Percentiles rank a stretch among this genome's conserved stretches.
Conservation (phyloP, 2,888 invertebrate genomes). For the Parasteatoda lunata region DNA sequence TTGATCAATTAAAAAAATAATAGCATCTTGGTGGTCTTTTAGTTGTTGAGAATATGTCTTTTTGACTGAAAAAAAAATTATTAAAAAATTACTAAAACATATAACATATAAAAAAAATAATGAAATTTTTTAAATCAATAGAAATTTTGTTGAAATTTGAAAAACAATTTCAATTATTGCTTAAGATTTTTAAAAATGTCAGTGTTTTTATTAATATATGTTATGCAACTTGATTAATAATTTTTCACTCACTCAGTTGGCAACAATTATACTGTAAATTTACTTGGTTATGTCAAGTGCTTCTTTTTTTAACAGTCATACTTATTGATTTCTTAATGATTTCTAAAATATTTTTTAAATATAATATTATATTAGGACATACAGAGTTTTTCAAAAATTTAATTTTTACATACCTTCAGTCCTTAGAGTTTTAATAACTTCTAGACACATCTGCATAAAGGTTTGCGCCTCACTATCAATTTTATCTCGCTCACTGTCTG, state of each 20-base stretch:
- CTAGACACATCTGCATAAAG: slow-evolving; percentile 87
- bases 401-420: slow-evolving; percentile 76
- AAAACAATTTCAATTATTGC: not conserved
- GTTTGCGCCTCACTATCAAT: slow-evolving; percentile 89
- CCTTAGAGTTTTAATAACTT: slow-evolving; percentile 84
- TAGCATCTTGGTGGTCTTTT: slow-evolving; percentile 84
- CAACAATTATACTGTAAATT: no score
- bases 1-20: slow-evolving; percentile 83
- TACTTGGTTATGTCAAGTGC: no score
- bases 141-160: not conserved
- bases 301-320: no score
- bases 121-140: not conserved
- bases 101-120: not conserved
- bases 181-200: not conserved
- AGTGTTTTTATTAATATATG: not conserved
- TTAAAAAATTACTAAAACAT: not conserved
- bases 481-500: slow-evolving; percentile 88
- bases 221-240: not conserved
- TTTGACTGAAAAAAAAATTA: slow-evolving; percentile 71
- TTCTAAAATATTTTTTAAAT: no score
- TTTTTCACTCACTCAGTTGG: not conserved
- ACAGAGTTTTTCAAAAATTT: not conserved
- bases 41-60: slow-evolving; percentile 78
- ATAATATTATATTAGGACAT: no score
- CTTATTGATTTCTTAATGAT: no score